Base-by-base conservation (phyloP, 30 jellyfish, hydroid and myxozoan genomes). In the Aurelia sp. region DNA sequence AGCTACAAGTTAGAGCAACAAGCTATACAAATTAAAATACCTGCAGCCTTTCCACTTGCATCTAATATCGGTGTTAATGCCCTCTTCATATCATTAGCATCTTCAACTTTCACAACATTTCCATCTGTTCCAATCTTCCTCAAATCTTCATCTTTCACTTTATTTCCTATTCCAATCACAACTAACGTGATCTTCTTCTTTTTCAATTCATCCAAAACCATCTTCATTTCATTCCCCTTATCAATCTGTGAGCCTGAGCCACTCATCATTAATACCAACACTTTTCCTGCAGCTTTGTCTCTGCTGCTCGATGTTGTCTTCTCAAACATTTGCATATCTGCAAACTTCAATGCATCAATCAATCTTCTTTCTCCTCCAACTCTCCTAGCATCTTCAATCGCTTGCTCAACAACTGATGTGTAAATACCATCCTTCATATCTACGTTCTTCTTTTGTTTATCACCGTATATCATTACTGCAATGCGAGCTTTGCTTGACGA, bases 401-500 rank as follows among this genome's bases (percentile, higher is more conserved):
- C 80, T 19, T 87, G 82, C 10, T 87, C 86, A 8, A 66, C 90
- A 16, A 76, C 68, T 13, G 81, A 50, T n/a, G 57, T 35, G 61
- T 55, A 41, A 8, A 40, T 47, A 19, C 96, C 96, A 9, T 63
- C 86, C 27, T 76, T 57, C 22, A 87, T 27, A 10, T 20, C 16
- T 13, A 87, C 22, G 13, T 20, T n/a, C 19, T 48, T 76, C 44
- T 47, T 27, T 15, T 67, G 63, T 33, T 58, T 48, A 19, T 41
- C 50, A 17, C 97, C 97, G 73, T 67, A 89, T 4, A 88, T 50
- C 17, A 92, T 50, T n/a, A 84, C 8, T 4, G 97, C 96, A 33
- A 82, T 50, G 20, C 91, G 90, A 0, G 97, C n/a, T 69, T 72
- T 69, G 18, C 66, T 72, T n/a, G 81, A 50, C 13, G 96, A 69